These are phyloP conservation scores for Lamellibrachia luymesi DNA, from an alignment of 1,140 invertebrate genomes.

Conservation along the genomic window DNA sequence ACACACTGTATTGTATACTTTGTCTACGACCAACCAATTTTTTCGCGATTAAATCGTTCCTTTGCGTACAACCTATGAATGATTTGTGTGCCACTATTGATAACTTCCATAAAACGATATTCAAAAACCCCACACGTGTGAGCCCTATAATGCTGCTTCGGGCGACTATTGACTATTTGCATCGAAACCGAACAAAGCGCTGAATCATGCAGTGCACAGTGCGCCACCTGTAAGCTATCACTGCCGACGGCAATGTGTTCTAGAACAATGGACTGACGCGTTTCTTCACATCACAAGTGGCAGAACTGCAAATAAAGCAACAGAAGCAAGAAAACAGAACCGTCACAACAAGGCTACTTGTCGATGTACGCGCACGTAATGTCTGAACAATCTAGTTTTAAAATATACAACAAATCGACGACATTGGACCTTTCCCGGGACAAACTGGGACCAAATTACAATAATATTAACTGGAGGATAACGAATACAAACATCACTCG, in stretches of 20 bases:
- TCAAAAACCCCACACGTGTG: not conserved
- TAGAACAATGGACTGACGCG: not conserved
- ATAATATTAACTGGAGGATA: not conserved
- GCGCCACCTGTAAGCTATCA: not conserved
- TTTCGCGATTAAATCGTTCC: not conserved
- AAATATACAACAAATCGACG: not conserved
- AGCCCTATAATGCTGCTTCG: not conserved
- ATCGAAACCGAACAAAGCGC: not conserved
- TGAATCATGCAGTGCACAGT: not conserved
- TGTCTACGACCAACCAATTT: not conserved
- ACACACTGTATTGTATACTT: not conserved
- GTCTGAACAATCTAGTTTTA: not conserved
- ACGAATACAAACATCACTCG: not conserved
- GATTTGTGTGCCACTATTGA: not conserved
- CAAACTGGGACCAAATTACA: not conserved
- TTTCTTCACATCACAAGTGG: not conserved
- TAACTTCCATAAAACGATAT: not conserved
- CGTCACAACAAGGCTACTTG: not conserved
- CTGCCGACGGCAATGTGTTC: not conserved
- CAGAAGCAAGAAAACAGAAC: not conserved
- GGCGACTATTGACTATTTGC: not conserved
- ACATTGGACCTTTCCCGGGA: not conserved
- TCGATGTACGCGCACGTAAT: not conserved
- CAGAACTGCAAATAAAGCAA: not conserved
- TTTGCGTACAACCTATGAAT: not conserved